Evolutionary conservation across 1,140 invertebrate genomes (phyloP), one percentile per base, ranked within the genome.

Genomic region (Musca domestica): DNA sequence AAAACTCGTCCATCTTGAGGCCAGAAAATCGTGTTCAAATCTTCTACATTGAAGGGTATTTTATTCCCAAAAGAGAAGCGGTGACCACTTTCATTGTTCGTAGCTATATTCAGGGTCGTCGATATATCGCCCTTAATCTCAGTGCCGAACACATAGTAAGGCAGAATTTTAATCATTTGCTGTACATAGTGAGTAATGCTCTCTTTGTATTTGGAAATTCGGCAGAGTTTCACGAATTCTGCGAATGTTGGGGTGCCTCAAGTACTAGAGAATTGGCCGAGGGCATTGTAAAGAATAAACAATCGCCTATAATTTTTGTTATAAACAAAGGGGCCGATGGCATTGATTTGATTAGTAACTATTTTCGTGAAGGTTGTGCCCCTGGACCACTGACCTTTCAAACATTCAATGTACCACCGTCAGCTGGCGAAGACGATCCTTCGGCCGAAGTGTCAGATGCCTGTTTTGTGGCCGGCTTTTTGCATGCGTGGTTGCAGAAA

Each of bases 381-480:
- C 49, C 73, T 0, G 73, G 71, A 1, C 68, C 72, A 17, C 15
- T 76, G 0, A 64, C 64, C 1, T 74, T 78, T 6, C 68, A 76
- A 64, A 71, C 72, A 25, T 77, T 73, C 34, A 51, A 71, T 17
- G 74, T 70, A 10, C 72, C 72, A 15, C 66, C 68, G 3, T 71
- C 64, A 30, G 71, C 77, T 2, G 56, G 83, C 30, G 69, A 85
- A 51, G 83, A 88, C 48, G 92, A 94, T 78, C 91, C 91, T 5
- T 93, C 90, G 66, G 91, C 90, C 19, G 23, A 25, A 27, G 12
- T 12, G 10, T 91, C 91, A 41, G 91, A 91, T 5, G 91, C 93
- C 82, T 85, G 91, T 20, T 89, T 93, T 77, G 88, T 88, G 30
- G 90, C 91, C 70, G 92, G 91, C 17, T 93, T 92, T 76, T 75